phyloP scores from a whole-genome alignment of 2,888 invertebrate species.

The Odiellus spinosus region DNA sequence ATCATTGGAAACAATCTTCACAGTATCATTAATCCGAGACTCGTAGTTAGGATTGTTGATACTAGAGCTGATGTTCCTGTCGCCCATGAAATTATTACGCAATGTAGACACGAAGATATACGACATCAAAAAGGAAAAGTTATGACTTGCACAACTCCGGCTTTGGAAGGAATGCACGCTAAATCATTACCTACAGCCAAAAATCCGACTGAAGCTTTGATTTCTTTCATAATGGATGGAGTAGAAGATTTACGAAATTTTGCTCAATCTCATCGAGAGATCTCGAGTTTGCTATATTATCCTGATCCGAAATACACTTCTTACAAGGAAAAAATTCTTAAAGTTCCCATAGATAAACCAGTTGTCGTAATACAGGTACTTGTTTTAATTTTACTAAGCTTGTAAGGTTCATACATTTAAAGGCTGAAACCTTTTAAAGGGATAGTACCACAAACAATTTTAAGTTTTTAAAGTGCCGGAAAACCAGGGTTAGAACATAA shows the following conservation, averaged over 20 bases:
- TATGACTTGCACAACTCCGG: too few species aligned
- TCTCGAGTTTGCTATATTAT: conserved; percentile 25
- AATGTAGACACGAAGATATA: conserved; percentile 18
- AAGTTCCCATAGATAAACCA: conserved; percentile 21
- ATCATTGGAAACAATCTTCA: conserved; percentile 27
- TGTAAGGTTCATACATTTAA: too few species aligned
- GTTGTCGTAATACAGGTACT: conserved; percentile 23
- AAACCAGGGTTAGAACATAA: too few species aligned
- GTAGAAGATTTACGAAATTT: conserved; percentile 21
- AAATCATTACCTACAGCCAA: conserved; percentile 9
- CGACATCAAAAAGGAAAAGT: neutral
- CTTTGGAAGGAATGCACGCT: too few species aligned
- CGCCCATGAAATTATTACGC: conserved; percentile 22
- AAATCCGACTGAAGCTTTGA: conserved; percentile 19
- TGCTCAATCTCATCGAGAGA: conserved; percentile 13
- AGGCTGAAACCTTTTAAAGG: too few species aligned
- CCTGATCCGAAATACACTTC: conserved; percentile 24
- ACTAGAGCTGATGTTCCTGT: conserved; percentile 9
- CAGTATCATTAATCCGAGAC: conserved; percentile 25
- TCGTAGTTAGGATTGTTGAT: conserved; percentile 24
- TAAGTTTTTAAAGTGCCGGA: too few species aligned
- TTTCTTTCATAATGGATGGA: conserved; percentile 28
- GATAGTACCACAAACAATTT: too few species aligned
- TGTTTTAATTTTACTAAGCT: too few species aligned
- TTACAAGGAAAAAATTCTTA: conserved; percentile 18